Evolutionary conservation across 2,797 vertebrate genomes (phyloP).

Genomic region (Malurus splendens): DNA sequence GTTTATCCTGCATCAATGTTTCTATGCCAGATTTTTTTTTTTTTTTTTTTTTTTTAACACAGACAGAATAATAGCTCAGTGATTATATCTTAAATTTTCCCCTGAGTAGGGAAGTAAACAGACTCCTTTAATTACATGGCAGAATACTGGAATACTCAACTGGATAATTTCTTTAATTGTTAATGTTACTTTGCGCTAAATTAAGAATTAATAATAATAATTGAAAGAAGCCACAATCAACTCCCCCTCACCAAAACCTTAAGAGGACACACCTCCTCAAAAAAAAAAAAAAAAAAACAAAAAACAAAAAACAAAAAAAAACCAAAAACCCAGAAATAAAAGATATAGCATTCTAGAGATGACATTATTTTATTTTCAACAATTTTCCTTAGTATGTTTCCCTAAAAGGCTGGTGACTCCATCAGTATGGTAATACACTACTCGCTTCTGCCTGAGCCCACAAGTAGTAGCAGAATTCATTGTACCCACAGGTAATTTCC

Average conservation of each 20-base stretch:
- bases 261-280: background rate
- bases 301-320: too few species aligned
- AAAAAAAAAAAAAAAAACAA: background rate
- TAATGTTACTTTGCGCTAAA: background rate
- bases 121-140: background rate
- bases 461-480: conserved; percentile 7
- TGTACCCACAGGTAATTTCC: conserved; percentile 36
- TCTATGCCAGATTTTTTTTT: background rate
- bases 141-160: background rate
- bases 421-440: background rate
- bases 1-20: background rate
- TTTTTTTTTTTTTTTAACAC: background rate
- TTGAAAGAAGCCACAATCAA: rapidly evolving
- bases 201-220: background rate
- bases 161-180: background rate
- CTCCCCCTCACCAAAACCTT: rapidly evolving
- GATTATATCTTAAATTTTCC: background rate
- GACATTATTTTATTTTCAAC: background rate
- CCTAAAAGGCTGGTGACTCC: background rate
- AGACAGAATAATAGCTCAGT: background rate
- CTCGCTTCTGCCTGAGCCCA: background rate
- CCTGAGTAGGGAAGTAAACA: background rate
- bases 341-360: background rate
- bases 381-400: background rate
- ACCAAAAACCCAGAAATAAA: background rate